Conservation (phyloP, 2,888 invertebrate genomes). For the Ichneumoninae sp. region DNA sequence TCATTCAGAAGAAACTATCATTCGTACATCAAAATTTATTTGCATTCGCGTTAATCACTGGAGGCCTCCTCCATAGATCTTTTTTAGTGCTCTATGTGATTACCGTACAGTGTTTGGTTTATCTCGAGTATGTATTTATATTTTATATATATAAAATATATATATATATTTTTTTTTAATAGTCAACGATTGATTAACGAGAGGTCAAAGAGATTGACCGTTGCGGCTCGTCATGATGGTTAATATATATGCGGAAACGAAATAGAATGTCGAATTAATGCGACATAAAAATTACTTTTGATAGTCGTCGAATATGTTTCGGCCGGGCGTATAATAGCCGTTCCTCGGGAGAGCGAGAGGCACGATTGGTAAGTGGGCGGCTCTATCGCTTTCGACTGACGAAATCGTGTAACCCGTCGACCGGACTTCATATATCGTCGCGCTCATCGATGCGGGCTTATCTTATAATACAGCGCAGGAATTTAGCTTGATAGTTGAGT, state of each 20-base stretch:
- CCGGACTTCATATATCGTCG: slow-evolving; percentile 69
- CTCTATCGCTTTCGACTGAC: slow-evolving; percentile 70
- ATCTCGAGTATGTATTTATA: slow-evolving; percentile 33
- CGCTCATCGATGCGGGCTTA: slow-evolving; percentile 70
- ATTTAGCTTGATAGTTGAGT: slow-evolving; percentile 6
- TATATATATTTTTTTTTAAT: slow-evolving; percentile 11
- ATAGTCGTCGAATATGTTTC: slow-evolving; percentile 49
- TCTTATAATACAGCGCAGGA: slow-evolving; percentile 67
- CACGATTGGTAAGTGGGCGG: slow-evolving; percentile 69
- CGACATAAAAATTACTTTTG: slow-evolving; percentile 63
- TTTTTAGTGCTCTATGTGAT: slow-evolving; percentile 51
- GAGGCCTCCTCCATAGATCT: slow-evolving; percentile 38
- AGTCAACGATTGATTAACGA: slow-evolving; percentile 58
- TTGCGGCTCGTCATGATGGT: slow-evolving; percentile 24
- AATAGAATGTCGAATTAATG: slow-evolving; percentile 67
- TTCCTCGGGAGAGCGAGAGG: slow-evolving; percentile 49
- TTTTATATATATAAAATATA: neutral
- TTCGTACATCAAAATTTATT: slow-evolving; percentile 50
- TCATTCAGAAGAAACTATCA: slow-evolving; percentile 10
- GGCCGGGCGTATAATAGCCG: slow-evolving; percentile 25
- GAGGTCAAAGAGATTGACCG: slow-evolving; percentile 63
- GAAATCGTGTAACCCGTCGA: slow-evolving; percentile 70
- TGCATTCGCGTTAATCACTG: slow-evolving; percentile 57
- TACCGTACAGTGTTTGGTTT: slow-evolving; percentile 36
- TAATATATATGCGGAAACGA: slow-evolving; percentile 43